Conservation (phyloP, 2,113 vertebrate genomes). For the Protomyctophum bolini region DNA sequence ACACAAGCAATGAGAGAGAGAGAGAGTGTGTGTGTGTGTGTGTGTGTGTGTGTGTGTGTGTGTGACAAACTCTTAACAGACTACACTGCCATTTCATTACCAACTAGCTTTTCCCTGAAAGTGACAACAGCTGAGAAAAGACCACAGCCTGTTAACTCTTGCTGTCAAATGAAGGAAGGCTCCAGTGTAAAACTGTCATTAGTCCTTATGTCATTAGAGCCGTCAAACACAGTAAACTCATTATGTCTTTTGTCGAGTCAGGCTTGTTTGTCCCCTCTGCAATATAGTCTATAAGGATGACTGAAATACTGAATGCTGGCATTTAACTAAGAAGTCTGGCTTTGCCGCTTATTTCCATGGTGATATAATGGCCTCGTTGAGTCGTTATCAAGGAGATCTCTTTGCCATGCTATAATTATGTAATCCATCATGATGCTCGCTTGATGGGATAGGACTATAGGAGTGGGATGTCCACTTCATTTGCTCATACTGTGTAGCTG, state of each 20-base stretch:
- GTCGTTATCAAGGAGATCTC: constrained; percentile 8
- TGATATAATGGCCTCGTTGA: constrained; percentile 12
- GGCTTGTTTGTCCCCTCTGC: constrained; percentile 33
- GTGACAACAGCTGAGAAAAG: constrained; percentile 25
- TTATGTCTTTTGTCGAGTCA: constrained; percentile 48
- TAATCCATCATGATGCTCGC: neutral
- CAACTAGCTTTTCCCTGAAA: constrained; percentile 51
- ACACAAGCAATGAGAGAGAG: no score
- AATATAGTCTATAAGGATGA: constrained; percentile 38
- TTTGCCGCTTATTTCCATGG: neutral
- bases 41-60: neutral
- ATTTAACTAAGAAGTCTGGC: constrained; percentile 19
- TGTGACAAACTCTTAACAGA: constrained; percentile 17
- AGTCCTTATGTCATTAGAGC: constrained; percentile 36
- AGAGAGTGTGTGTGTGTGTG: neutral
- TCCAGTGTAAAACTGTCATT: constrained; percentile 48
- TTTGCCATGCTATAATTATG: neutral
- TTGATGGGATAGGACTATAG: constrained; percentile 1
- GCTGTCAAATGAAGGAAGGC: neutral
- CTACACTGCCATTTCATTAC: constrained; percentile 48
- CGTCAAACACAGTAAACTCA: constrained; percentile 25
- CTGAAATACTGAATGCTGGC: constrained; percentile 19
- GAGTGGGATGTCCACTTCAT: constrained; percentile 28
- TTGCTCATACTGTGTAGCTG: neutral
- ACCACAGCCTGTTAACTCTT: constrained; percentile 8